phyloP scores from a whole-genome alignment of 2,113 vertebrate species.

The Corythoichthys intestinalis region DNA sequence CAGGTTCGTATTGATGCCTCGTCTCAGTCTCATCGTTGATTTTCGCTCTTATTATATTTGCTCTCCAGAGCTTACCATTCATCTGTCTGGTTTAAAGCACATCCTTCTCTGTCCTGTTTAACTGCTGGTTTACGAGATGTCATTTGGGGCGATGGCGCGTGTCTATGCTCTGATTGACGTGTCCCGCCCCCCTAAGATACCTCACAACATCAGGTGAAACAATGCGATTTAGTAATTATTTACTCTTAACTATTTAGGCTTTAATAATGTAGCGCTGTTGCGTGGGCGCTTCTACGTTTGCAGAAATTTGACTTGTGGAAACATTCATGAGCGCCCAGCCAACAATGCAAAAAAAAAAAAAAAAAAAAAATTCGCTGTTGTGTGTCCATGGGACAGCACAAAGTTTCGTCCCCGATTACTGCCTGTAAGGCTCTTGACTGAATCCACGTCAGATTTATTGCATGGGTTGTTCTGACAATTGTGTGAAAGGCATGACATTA shows the following conservation, averaged over 20 bases:
- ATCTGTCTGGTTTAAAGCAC: neutral
- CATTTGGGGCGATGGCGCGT: constrained; percentile 32
- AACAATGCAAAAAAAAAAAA: neutral
- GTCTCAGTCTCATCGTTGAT: constrained; percentile 18
- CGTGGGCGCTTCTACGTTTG: constrained; percentile 2
- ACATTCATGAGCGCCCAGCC: constrained; percentile 46
- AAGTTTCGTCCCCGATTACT: constrained; percentile 54
- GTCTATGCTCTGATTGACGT: constrained; percentile 2
- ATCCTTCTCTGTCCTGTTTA: neutral
- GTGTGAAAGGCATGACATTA: constrained; percentile 55
- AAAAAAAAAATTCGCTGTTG: neutral
- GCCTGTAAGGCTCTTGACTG: constrained; percentile 39
- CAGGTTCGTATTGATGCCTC: constrained; percentile 75
- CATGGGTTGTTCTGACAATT: constrained; percentile 40
- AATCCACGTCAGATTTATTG: constrained; percentile 50
- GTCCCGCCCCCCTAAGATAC: constrained; percentile 6
- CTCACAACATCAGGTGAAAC: constrained; percentile 14
- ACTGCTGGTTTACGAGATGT: neutral
- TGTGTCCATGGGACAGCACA: constrained; percentile 26
- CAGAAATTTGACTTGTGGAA: constrained; percentile 43
- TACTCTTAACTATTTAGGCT: neutral
- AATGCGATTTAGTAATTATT: constrained; percentile 23
- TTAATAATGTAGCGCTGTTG: neutral
- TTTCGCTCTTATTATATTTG: constrained; percentile 9
- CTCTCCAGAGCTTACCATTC: neutral